These are phyloP conservation scores for Oostethus manadensis DNA, from an alignment of 2,113 vertebrate genomes.

Conservation along the genomic window DNA sequence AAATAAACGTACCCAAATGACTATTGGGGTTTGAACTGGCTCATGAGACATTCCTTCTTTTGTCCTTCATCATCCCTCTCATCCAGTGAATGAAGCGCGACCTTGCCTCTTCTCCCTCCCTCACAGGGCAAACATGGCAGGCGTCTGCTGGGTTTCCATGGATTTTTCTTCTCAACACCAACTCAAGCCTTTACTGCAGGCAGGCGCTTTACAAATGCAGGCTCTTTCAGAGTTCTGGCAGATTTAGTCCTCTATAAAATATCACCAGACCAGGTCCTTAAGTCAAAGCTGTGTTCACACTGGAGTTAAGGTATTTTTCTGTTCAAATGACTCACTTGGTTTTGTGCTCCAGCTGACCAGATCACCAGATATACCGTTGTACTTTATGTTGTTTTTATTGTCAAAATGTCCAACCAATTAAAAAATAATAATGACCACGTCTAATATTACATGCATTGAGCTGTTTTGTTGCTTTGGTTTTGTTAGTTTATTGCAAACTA, in stretches of 20 bases:
- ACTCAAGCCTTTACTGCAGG: conserved; percentile 15
- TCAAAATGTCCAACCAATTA: too few species aligned
- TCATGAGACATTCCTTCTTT: conserved; percentile 47
- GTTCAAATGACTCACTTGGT: not conserved
- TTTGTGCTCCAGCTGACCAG: not conserved
- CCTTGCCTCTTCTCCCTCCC: conserved; percentile 15
- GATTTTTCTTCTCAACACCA: not conserved
- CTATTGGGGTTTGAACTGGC: conserved; percentile 9
- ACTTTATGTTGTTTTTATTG: too few species aligned
- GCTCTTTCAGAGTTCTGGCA: conserved; percentile 21
- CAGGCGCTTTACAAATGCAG: not conserved
- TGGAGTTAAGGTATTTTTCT: conserved; percentile 3
- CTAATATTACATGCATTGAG: too few species aligned
- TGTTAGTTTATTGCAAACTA: too few species aligned
- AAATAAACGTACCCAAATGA: conserved; percentile 11
- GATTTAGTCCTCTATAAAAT: conserved; percentile 17
- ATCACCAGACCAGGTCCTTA: not conserved
- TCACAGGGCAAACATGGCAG: conserved; percentile 24
- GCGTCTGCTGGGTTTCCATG: conserved; percentile 13
- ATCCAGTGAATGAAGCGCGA: conserved; percentile 24
- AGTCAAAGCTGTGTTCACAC: conserved; percentile 16
- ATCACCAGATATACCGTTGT: too few species aligned
- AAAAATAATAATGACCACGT: too few species aligned
- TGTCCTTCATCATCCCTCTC: conserved; percentile 26
- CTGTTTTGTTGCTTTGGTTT: too few species aligned